Evolutionary conservation across 2,797 vertebrate species (phyloP).

Genomic region (Zalophus californianus): DNA sequence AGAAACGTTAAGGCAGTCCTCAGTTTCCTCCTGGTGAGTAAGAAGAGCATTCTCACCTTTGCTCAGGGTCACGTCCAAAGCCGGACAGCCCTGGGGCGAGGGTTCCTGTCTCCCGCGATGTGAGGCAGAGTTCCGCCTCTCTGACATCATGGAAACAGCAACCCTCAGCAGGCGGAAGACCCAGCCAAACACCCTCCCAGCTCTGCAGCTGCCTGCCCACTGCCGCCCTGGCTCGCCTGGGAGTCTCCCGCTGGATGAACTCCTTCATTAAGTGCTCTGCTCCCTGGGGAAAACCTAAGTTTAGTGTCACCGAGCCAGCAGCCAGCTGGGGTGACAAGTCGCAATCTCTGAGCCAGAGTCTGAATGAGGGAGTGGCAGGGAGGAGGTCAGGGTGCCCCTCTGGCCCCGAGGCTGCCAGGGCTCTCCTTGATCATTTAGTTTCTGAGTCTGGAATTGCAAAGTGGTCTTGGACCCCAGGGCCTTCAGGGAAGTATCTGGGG

Average conservation of each 20-base stretch:
- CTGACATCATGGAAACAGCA: slow-evolving; percentile 82
- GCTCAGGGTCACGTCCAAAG: not conserved
- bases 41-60: slow-evolving; percentile 36
- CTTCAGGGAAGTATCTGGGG: not conserved
- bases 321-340: slow-evolving; percentile 64
- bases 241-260: slow-evolving; percentile 30
- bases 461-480: not conserved
- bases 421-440: not conserved
- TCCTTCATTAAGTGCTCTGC: slow-evolving; percentile 49
- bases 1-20: fast-evolving
- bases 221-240: not conserved
- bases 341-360: slow-evolving; percentile 48
- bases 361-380: not conserved
- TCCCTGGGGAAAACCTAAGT: slow-evolving; percentile 69
- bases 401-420: not conserved
- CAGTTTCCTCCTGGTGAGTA: not conserved
- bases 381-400: fast-evolving
- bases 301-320: slow-evolving; percentile 40
- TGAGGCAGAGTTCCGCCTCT: slow-evolving; percentile 68
- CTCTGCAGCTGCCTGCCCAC: not conserved
- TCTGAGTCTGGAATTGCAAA: not conserved
- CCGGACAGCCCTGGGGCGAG: not conserved
- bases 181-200: slow-evolving; percentile 2
- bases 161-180: slow-evolving; percentile 43
- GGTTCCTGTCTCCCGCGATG: not conserved